Evolutionary conservation across 2,113 vertebrate genomes (phyloP).

Genomic region (Sciurus niger): DNA sequence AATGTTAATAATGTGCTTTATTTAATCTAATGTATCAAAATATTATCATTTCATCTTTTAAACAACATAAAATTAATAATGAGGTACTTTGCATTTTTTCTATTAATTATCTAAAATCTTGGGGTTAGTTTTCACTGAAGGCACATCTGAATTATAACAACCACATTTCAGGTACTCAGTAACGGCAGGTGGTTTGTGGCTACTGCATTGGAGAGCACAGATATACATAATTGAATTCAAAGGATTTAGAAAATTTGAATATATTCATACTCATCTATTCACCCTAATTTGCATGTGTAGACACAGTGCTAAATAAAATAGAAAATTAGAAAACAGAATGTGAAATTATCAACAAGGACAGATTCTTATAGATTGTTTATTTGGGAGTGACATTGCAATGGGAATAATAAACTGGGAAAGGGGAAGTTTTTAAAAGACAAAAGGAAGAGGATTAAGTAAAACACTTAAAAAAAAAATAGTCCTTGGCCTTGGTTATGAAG

Average conservation of each 20-base stretch:
- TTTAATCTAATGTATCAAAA: too few species aligned
- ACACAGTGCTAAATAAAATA: neutral
- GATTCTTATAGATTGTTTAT: too few species aligned
- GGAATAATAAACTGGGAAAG: neutral
- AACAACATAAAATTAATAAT: too few species aligned
- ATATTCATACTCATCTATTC: neutral
- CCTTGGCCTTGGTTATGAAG: neutral
- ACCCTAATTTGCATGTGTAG: neutral
- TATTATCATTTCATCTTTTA: too few species aligned
- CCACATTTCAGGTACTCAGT: neutral
- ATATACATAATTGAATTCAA: neutral
- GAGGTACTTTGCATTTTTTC: neutral
- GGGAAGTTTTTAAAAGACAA: neutral
- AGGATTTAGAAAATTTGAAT: neutral
- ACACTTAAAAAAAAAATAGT: neutral
- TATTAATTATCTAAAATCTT: neutral
- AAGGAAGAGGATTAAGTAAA: neutral
- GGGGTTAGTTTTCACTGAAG: neutral
- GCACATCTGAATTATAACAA: neutral
- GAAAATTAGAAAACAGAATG: too few species aligned
- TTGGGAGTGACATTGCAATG: too few species aligned
- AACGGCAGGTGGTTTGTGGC: neutral
- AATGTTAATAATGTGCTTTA: too few species aligned
- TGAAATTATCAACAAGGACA: too few species aligned
- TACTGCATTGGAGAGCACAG: neutral